Percentiles rank a stretch among this genome's conserved stretches.
phyloP scores from a whole-genome alignment of 92 coral and sea anemone species.

The Zoanthus sociatus region DNA sequence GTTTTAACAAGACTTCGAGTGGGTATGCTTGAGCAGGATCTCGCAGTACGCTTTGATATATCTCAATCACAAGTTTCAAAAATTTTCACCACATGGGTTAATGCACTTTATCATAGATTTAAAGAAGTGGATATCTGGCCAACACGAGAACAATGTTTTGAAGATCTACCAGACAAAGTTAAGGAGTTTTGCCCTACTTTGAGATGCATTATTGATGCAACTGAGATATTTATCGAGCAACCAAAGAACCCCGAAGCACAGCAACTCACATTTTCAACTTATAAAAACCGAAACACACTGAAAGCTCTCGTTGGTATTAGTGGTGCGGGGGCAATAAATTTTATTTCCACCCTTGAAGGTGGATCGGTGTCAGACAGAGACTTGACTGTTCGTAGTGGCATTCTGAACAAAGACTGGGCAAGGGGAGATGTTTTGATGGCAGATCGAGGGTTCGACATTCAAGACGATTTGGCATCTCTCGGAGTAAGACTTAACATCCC shows the following conservation, averaged over 20 bases:
- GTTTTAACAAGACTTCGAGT: constrained; percentile 55
- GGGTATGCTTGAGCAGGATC: constrained; percentile 42
- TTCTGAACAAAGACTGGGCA: constrained; percentile 56
- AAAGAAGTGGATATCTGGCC: constrained; percentile 63
- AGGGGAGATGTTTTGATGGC: constrained; percentile 64
- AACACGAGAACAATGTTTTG: constrained; percentile 19
- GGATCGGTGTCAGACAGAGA: constrained; percentile 61
- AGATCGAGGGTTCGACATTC: constrained; percentile 51
- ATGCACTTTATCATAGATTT: constrained; percentile 49
- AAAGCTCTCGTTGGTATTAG: constrained; percentile 57
- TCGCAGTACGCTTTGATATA: constrained; percentile 9
- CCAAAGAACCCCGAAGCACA: constrained; percentile 61
- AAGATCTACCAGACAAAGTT: constrained; percentile 50
- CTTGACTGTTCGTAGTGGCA: constrained; percentile 45
- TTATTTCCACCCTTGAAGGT: constrained; percentile 58
- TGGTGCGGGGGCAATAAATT: constrained; percentile 58
- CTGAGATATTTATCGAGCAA: constrained; percentile 61
- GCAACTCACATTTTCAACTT: constrained; percentile 51
- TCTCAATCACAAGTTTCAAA: constrained; percentile 49
- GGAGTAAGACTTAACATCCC: constrained; percentile 56
- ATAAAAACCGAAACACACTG: constrained; percentile 53
- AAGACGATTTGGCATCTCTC: constrained; percentile 55
- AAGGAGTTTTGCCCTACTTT: constrained; percentile 51
- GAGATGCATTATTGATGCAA: constrained; percentile 64
- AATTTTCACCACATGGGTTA: constrained; percentile 51